A percentile compares a stretch with the other conserved stretches of the same genome.
Evolutionary conservation across 2,888 invertebrate genomes (phyloP).

Genomic region (Nebria brevicollis): DNA sequence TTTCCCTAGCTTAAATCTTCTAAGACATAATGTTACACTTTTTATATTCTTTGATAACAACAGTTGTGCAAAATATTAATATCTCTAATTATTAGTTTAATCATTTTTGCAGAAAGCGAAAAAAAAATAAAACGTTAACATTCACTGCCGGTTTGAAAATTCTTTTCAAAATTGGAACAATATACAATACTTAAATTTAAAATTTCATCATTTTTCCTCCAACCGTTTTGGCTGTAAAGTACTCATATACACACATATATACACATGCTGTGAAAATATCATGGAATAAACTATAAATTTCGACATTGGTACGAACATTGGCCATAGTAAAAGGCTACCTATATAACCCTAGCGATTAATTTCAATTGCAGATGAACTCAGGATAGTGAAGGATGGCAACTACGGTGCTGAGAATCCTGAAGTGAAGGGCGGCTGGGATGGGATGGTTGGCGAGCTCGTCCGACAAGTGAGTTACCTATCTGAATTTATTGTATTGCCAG

Average conservation of each 20-base stretch:
- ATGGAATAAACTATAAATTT: not conserved
- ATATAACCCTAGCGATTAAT: slow-evolving; percentile 23
- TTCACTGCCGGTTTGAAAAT: too few relatives aligned
- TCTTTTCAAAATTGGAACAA: too few relatives aligned
- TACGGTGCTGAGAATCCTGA: slow-evolving; percentile 83
- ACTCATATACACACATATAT: too few relatives aligned
- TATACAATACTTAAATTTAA: too few relatives aligned
- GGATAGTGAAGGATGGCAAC: slow-evolving; percentile 84
- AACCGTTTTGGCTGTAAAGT: too few relatives aligned
- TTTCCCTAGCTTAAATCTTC: not conserved
- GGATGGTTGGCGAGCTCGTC: slow-evolving; percentile 87
- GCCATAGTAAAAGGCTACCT: not conserved
- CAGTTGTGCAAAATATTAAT: too few relatives aligned
- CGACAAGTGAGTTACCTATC: slow-evolving; percentile 74
- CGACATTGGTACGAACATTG: not conserved
- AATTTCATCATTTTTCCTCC: too few relatives aligned
- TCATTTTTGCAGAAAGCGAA: too few relatives aligned
- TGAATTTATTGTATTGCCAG: not conserved
- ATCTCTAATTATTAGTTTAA: too few relatives aligned
- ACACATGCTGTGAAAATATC: not conserved
- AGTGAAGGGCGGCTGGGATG: slow-evolving; percentile 84
- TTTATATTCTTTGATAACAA: too few relatives aligned
- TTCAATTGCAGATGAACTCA: slow-evolving; percentile 77
- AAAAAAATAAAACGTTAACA: too few relatives aligned
- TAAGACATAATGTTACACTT: not conserved